These are phyloP conservation scores for Amphimallon solstitiale DNA, from an alignment of 2,888 invertebrate species.

Conservation along the genomic window DNA sequence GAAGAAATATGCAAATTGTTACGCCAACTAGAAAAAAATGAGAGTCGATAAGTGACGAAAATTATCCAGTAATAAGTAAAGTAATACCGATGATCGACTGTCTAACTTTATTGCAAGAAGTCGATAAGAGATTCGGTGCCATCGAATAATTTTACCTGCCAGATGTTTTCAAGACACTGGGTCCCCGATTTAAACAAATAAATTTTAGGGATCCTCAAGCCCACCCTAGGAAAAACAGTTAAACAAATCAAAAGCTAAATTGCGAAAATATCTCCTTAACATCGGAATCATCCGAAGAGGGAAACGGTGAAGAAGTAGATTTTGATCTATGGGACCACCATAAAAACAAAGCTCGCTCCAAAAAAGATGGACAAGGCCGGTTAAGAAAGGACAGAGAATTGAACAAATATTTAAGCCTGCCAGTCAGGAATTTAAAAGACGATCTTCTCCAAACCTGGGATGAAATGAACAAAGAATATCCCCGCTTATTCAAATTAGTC, in stretches of 20 bases:
- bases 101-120: too few species aligned
- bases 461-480: background rate
- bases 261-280: background rate
- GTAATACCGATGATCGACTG: too few species aligned
- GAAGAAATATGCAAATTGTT: too few species aligned
- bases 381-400: background rate
- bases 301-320: background rate
- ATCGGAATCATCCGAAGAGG: background rate
- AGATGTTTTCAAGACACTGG: too few species aligned
- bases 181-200: constrained; percentile 8
- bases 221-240: background rate
- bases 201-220: background rate
- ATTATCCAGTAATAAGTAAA: too few species aligned
- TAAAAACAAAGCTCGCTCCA: background rate
- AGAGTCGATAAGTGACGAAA: too few species aligned
- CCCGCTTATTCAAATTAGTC: background rate
- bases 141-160: too few species aligned
- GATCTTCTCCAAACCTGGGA: too few species aligned
- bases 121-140: too few species aligned
- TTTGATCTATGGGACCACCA: background rate
- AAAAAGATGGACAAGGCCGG: too few species aligned
- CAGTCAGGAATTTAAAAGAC: too few species aligned
- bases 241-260: background rate
- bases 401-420: background rate
- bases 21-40: too few species aligned